Evolutionary conservation across 1,140 invertebrate genomes (phyloP).

Genomic region (Epicauta chinensis): DNA sequence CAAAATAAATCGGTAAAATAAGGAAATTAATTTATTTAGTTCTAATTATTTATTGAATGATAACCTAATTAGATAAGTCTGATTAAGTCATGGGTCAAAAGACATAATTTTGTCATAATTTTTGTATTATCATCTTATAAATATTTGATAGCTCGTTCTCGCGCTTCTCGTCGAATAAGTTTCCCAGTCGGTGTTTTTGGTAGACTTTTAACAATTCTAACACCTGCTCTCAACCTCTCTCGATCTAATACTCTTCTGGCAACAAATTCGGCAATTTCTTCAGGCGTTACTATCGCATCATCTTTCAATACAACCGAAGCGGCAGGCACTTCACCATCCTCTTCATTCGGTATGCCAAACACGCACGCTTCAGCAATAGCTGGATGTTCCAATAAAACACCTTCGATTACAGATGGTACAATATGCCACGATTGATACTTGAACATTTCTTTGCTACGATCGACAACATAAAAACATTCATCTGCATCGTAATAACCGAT

Average conservation of each 20-base stretch:
- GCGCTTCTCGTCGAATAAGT: not conserved
- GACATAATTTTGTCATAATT: no score
- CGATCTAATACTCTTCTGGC: not conserved
- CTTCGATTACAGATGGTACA: constrained; percentile 53
- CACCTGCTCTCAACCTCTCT: constrained; percentile 4
- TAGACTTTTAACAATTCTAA: constrained; percentile 5
- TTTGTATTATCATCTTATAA: no score
- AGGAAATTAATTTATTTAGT: no score
- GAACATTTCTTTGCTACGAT: constrained; percentile 65
- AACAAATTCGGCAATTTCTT: constrained; percentile 10
- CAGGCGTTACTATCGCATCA: not conserved
- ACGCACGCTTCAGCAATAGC: constrained; percentile 40
- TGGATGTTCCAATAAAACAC: constrained; percentile 53
- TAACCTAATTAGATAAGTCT: no score
- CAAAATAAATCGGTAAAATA: constrained; percentile 51
- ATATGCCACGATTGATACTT: constrained; percentile 56
- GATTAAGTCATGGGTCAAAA: no score
- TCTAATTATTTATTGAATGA: constrained; percentile 36
- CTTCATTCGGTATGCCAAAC: constrained; percentile 1
- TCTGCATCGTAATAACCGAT: constrained; percentile 59
- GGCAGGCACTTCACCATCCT: constrained; percentile 5
- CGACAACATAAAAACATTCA: constrained; percentile 57
- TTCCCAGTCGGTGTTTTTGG: constrained; percentile 10
- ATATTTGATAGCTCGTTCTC: no score
- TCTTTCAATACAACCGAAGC: constrained; percentile 6